Base-by-base conservation (phyloP, 2,888 invertebrate species). In the Amiota mariae region DNA sequence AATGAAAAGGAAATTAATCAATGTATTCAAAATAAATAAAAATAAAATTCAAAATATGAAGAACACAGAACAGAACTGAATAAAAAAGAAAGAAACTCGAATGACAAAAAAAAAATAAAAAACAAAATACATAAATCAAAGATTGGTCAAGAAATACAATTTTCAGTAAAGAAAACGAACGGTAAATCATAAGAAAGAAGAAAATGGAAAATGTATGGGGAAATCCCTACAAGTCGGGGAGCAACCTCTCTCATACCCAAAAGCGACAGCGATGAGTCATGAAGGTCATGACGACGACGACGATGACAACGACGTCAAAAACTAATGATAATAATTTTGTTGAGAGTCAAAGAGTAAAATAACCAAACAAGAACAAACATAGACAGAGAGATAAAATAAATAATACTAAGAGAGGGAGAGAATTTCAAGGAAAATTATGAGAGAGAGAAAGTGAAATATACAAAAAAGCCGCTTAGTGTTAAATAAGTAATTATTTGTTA, bases 281-380 rank as follows among this genome's bases (percentile, higher is more conserved):
- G 89, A 89, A 89, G 89, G 89, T 89, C 90, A 89, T 89, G 90
- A 89, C 88, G 88, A 89, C 79, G 82, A 79, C 82, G 82, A 80
- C 76, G 66, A 66, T 9, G 15, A 66, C 48, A 49, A 46, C 63
- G 12, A 63, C 46, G 11, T 47, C 47, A 15, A 49, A 24, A n/a
- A 46, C 46, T 20, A 2, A 61, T 36, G 36, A 36, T 36, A 6
- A 36, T 36, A 6, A 36, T 36, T 36, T 36, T 4, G 36, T 36
- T 36, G 36, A 72, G 71, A 74, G 61, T 51, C 2, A 64, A 59
- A 70, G 11, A 66, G 49, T 59, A 59, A 71, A 76, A 71, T 20
- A 13, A 61, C 18, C 11, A 11, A 59, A 56, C 13, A 54, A 61
- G 56, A 54, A 54, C 63, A 47, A 46, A 48, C 12, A 64, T 48